Evolutionary conservation across 1,140 invertebrate genomes (phyloP).

Genomic region (Dendrolimus punctatus): DNA sequence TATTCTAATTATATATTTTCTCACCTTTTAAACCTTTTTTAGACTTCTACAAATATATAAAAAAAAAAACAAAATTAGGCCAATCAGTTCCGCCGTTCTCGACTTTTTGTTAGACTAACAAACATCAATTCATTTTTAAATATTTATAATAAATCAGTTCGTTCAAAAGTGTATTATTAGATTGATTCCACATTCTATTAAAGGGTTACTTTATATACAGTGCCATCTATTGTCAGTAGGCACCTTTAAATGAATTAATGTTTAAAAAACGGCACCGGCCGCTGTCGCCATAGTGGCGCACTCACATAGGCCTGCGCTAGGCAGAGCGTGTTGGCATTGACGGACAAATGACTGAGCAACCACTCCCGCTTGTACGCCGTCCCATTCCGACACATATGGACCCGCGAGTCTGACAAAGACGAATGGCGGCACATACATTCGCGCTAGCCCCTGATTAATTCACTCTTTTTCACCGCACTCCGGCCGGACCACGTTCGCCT

Average conservation of each 20-base stretch:
- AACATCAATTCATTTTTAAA: no score
- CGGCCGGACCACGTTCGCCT: constrained; percentile 37
- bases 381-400: constrained; percentile 26
- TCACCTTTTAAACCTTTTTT: no score
- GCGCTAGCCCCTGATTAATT: constrained; percentile 56
- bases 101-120: no score
- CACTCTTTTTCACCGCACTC: constrained; percentile 63
- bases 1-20: no score
- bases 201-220: no score
- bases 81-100: no score
- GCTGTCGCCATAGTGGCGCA: constrained; percentile 16
- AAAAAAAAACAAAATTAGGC: no score
- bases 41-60: no score
- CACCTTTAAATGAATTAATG: neutral
- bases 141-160: no score
- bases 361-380: constrained; percentile 45
- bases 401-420: constrained; percentile 42
- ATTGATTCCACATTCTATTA: no score
- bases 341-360: constrained; percentile 54
- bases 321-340: constrained; percentile 37
- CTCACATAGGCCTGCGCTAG: constrained; percentile 23
- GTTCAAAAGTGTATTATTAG: no score
- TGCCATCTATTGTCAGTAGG: no score
- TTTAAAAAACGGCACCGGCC: constrained; percentile 8
- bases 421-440: constrained; percentile 42